phyloP scores from a whole-genome alignment of 1,140 invertebrate genomes.

The Meloidogyne chitwoodi region DNA sequence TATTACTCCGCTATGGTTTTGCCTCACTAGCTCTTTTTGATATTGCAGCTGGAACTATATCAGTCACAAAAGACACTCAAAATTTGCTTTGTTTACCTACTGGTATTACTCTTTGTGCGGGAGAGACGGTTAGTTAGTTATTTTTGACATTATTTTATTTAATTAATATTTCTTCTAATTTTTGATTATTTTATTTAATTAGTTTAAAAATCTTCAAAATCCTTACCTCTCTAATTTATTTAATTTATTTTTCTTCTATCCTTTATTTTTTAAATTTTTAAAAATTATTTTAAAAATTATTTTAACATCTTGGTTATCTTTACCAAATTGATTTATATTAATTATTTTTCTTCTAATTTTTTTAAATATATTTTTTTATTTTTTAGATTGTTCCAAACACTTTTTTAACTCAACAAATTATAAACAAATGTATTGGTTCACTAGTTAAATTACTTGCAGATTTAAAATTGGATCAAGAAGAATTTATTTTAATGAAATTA shows the following conservation, averaged over 20 bases:
- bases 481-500: constrained; percentile 41
- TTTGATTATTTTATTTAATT: no score
- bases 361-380: neutral
- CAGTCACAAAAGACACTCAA: constrained; percentile 35
- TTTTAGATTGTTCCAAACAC: constrained; percentile 35
- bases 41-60: constrained; percentile 29
- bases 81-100: constrained; percentile 46
- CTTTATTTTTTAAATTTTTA: no score
- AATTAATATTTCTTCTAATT: no score
- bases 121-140: constrained; percentile 27
- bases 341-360: no score
- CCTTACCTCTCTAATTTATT: no score
- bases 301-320: no score
- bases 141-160: no score
- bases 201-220: no score
- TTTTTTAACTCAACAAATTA: constrained; percentile 44
- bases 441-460: constrained; percentile 30
- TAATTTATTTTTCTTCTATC: no score
- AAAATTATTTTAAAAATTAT: no score
- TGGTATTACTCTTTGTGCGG: constrained; percentile 36
- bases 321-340: no score
- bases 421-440: constrained; percentile 32
- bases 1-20: constrained; percentile 40
- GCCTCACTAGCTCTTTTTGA: constrained; percentile 50
- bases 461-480: constrained; percentile 33